Evolutionary conservation across 2,888 invertebrate species (phyloP).

Genomic region (Acrocyrtus sp.): DNA sequence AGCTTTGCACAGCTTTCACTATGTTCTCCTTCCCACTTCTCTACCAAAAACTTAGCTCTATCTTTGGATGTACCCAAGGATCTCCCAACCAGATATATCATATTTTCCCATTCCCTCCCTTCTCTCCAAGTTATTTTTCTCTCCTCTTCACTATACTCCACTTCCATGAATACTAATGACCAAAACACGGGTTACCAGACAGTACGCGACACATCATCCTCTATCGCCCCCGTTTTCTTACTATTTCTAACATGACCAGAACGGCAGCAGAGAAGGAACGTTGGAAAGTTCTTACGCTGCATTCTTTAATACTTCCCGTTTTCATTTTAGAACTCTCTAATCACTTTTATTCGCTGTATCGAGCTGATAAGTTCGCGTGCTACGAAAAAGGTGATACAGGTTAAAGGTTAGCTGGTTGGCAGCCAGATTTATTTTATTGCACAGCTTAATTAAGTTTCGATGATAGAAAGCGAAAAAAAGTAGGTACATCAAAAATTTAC

Average conservation of each 20-base stretch:
- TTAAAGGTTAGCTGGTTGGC: no score
- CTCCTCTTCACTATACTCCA: not conserved
- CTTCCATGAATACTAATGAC: constrained; percentile 45
- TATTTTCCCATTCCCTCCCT: not conserved
- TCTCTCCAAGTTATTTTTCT: not conserved
- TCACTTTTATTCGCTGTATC: no score
- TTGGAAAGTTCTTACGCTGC: not conserved
- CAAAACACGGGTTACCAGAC: not conserved
- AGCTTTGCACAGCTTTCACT: constrained; percentile 22
- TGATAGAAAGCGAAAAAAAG: no score
- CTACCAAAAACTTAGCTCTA: not conserved
- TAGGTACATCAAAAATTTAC: not conserved
- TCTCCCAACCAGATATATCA: not conserved
- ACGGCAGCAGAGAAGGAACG: not conserved
- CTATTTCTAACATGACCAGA: not conserved
- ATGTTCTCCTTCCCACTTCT: not conserved
- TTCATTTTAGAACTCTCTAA: no score
- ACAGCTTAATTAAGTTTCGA: no score
- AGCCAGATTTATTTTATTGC: no score
- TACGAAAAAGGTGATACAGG: no score
- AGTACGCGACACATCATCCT: not conserved
- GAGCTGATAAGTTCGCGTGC: no score
- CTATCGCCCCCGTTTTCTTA: not conserved
- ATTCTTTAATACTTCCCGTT: no score
- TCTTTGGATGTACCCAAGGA: not conserved